Evolutionary conservation across 2,113 vertebrate species (phyloP), one percentile per base, ranked within the genome.

Genomic region (Sylvia atricapilla): DNA sequence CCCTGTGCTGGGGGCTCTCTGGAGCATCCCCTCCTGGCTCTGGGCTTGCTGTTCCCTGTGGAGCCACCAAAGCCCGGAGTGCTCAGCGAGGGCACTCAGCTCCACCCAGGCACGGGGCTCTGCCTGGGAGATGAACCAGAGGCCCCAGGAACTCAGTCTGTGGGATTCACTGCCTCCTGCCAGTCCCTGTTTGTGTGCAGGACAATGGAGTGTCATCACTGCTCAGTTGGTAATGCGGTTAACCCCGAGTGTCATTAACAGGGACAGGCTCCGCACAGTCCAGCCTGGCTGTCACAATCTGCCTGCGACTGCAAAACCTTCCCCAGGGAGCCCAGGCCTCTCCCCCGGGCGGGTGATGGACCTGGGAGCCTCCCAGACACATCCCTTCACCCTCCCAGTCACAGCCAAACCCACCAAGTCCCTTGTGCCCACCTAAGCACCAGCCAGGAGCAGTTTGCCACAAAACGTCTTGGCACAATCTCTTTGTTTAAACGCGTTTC

Each of bases 171-270:
- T 86, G 49, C 49, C 56, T 95, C 81, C 75, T 91, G 69, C 76
- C 80, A 82, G 69, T 90, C 66, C 85, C 85, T 97, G 92, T 96
- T 97, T 97, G 92, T 82, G 92, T 64, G 79, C 50, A 69, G 72
- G 74, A 94, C 96, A 93, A 96, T 96, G 92, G 88, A 89, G 75
- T 30, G 13, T 91, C 95, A 96, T 95, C 85, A 84, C 84, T 89
- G 63, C 79, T 95, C 37, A 10, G 37, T 37, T 37, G 37, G 37
- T 37, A 96, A 78, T 89, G 62, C 46, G 67, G 87, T 58, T 80
- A 95, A 97, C 95, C 84, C 91, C 53, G 12, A 52, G 25, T 83
- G 60, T 82, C 87, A 93, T 87, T 92, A 93, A 92, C 91, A 92
- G 41, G 63, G 87, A 77, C 95, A 83, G 72, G 59, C 76, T 82